Base-by-base conservation (phyloP, 2,888 invertebrate species). In the Brachyptera risi region DNA sequence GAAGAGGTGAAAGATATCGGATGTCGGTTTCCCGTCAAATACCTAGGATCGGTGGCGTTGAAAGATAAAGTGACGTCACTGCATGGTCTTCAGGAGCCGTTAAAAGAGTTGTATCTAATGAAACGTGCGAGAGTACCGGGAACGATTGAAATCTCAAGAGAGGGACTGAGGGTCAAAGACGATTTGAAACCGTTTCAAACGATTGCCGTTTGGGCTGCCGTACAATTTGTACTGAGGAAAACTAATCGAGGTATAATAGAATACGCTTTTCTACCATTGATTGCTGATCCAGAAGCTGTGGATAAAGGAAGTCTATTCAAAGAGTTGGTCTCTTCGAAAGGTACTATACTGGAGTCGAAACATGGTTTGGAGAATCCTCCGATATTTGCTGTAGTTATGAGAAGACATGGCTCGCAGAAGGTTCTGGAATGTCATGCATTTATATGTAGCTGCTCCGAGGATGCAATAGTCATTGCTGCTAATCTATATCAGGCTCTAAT, bases 131-230 rank as follows among this genome's bases (percentile, higher is more conserved):
- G 9, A 59, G 17, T 23, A 15, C 23, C 54, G 2, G 54, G 54
- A 3, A 15, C n/a, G 7, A 35, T 54, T 4, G 54, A 54, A 38
- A 54, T 54, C 35, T 64, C 69, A 13, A 65, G 69, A 4, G 37
- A 54, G 35, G 54, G 54, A 9, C 54, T 54, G 1, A 35, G 54
- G 1, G 35, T 54, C n/a, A 17, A 37, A 17, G 37, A 54, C 9
- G 76, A 77, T 58, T 76, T 88, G 58, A 92, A 93, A 71, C 90
- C 92, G 1, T 94, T 93, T 71, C 89, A 92, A 19, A 89, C 92
- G 49, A 94, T 94, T 74, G 93, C 93, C 1, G 93, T 94, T 1
- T 94, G 94, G 94, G 93, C 93, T 17, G 92, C 93, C 0, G 87
- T 94, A 1, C 90, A 92, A 74, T 89, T 93, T 72, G 86, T 90